Base-by-base conservation (phyloP, 2,888 invertebrate species). In the Metopia argyrocephala region DNA sequence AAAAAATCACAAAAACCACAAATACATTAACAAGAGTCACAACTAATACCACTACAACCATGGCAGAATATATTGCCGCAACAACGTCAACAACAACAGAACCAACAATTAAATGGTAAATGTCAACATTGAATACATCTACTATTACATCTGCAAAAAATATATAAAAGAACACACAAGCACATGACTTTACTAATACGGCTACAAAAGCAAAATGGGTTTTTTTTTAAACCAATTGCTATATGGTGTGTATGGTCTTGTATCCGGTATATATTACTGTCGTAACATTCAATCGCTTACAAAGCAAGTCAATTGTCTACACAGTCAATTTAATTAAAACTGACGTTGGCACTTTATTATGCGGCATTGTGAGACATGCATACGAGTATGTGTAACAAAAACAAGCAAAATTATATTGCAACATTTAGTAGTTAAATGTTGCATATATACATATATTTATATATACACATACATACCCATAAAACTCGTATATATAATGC, bases 281-380 rank as follows among this genome's bases (percentile, higher is more conserved):
- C 50, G 62, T 57, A 21, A 21, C n/a, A 48, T 18, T 68, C 66
- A 73, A 76, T 70, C 31, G 76, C 65, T 65, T 48, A 66, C 56
- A 61, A 61, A 65, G 71, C 76, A 57, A 71, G 76, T 76, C 68
- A 57, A 80, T 73, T 54, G 76, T 64, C 50, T 64, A 64, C 59
- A 73, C 64, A 73, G 64, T 52, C 76, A 80, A 76, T 76, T 80
- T 80, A 80, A 80, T 80, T 80, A 80, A 76, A 80, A 73, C 68
- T 80, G 73, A 76, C 80, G 73, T 68, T 76, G 76, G 59, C 73
- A 76, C 73, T 76, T 73, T 80, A 76, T 73, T 69, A 68, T 76
- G 62, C 31, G 73, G 52, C 64, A 80, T 52, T 64, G 46, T 21
- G 71, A 71, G 61, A 64, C 46, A 46, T 12, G 38, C 66, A 57